A percentile compares a stretch with the other conserved stretches of the same genome.
Evolutionary conservation across 2,888 invertebrate genomes (phyloP).

Genomic region (Seira ritae): DNA sequence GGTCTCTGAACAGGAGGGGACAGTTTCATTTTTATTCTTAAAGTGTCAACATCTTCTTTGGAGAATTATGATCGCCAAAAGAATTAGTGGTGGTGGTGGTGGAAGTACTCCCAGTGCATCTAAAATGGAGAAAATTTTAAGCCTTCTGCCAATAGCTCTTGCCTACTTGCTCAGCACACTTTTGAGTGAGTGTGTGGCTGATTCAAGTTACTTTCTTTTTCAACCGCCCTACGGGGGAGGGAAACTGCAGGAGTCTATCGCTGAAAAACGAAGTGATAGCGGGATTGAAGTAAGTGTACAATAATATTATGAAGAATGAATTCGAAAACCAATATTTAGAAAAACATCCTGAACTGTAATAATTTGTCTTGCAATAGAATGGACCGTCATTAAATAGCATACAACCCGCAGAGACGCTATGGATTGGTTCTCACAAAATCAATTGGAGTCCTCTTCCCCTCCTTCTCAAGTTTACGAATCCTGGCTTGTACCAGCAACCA

Average conservation of each 20-base stretch:
- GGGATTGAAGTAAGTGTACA: background rate
- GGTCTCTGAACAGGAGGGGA: slow-evolving; percentile 20
- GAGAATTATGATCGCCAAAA: background rate
- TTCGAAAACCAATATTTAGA: too few species aligned
- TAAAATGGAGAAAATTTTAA: background rate
- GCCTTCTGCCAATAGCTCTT: background rate
- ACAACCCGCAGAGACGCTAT: slow-evolving; percentile 34
- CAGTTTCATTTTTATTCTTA: slow-evolving; percentile 38
- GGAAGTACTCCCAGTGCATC: too few species aligned
- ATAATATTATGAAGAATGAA: too few species aligned
- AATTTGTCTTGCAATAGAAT: background rate
- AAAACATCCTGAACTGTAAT: too few species aligned
- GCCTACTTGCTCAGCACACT: background rate
- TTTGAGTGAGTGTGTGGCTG: background rate
- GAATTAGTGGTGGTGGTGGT: background rate
- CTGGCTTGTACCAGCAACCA: background rate
- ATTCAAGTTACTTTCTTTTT: background rate
- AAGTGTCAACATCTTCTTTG: slow-evolving; percentile 35
- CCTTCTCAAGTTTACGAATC: slow-evolving; percentile 24
- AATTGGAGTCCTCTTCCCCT: slow-evolving; percentile 51
- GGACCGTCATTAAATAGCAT: background rate
- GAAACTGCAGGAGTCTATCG: background rate
- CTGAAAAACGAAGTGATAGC: background rate
- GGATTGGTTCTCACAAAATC: slow-evolving; percentile 47
- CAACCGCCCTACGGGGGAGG: background rate